phyloP scores from a whole-genome alignment of 2,113 vertebrate genomes.

The Prochilodus magdalenae region DNA sequence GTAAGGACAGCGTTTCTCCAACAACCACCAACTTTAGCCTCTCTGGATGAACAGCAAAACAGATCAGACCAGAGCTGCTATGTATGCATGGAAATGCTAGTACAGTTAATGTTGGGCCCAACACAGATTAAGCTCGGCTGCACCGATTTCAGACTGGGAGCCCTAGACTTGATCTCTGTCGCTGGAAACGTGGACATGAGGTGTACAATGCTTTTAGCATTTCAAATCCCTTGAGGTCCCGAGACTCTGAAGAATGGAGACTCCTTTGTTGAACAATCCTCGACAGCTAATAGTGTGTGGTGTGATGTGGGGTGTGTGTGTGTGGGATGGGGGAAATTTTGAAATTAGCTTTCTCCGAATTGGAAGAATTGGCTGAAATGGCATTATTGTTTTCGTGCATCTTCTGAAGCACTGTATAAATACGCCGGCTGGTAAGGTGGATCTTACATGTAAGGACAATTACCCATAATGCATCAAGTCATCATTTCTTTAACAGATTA shows the following conservation, averaged over 20 bases:
- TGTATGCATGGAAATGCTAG: neutral
- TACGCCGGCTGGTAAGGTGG: conserved; percentile 4
- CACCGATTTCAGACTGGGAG: neutral
- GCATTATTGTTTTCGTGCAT: neutral
- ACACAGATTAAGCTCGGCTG: neutral
- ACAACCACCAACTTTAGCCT: too few relatives aligned
- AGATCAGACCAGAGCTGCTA: neutral
- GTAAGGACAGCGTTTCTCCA: neutral
- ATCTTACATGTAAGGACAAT: conserved; percentile 20
- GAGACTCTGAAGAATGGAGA: neutral
- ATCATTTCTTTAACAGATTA: neutral
- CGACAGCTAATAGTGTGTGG: neutral
- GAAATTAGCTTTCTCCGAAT: neutral
- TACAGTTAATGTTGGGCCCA: neutral
- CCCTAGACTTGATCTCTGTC: neutral
- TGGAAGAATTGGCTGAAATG: conserved; percentile 17
- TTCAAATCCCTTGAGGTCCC: neutral
- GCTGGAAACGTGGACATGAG: neutral
- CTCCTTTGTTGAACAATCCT: neutral
- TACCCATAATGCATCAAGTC: conserved; percentile 32
- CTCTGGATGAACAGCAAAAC: neutral
- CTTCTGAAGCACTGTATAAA: neutral
- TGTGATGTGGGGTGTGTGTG: too few relatives aligned
- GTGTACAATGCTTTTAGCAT: neutral
- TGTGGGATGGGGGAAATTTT: too few relatives aligned